phyloP scores from a whole-genome alignment of 2,113 vertebrate species.

The Gallinago media region DNA sequence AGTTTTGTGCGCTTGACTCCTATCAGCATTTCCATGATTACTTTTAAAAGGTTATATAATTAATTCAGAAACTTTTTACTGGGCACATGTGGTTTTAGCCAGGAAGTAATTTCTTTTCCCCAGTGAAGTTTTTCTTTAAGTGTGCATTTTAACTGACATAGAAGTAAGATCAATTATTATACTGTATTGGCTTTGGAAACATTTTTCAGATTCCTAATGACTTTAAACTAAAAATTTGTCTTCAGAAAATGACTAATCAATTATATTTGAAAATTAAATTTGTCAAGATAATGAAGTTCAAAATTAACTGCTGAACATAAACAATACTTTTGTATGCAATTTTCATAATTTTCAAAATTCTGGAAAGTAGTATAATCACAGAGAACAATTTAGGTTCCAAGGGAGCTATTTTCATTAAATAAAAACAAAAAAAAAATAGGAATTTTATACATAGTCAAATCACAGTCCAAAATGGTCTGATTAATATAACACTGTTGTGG shows the following conservation, averaged over 20 bases:
- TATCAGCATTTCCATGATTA: background rate
- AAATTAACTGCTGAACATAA: background rate
- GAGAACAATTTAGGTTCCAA: background rate
- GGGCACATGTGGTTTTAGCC: background rate
- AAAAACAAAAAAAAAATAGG: background rate
- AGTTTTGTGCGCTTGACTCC: rapidly evolving
- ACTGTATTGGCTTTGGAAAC: background rate
- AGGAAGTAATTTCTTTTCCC: background rate
- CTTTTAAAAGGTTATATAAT: background rate
- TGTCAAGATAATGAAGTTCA: background rate
- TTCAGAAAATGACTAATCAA: background rate
- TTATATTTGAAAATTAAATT: background rate
- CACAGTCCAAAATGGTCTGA: background rate
- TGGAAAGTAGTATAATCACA: background rate
- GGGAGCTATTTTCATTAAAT: background rate
- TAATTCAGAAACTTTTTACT: background rate
- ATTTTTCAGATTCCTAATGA: background rate
- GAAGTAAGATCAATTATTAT: background rate
- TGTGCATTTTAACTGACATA: background rate
- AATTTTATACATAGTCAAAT: background rate
- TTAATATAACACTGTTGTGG: background rate
- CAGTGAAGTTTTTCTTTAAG: background rate
- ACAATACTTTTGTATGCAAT: background rate
- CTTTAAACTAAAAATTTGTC: background rate
- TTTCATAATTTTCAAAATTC: background rate